Evolutionary conservation across 2,888 invertebrate genomes (phyloP).

Genomic region (Plagiodera versicolora): DNA sequence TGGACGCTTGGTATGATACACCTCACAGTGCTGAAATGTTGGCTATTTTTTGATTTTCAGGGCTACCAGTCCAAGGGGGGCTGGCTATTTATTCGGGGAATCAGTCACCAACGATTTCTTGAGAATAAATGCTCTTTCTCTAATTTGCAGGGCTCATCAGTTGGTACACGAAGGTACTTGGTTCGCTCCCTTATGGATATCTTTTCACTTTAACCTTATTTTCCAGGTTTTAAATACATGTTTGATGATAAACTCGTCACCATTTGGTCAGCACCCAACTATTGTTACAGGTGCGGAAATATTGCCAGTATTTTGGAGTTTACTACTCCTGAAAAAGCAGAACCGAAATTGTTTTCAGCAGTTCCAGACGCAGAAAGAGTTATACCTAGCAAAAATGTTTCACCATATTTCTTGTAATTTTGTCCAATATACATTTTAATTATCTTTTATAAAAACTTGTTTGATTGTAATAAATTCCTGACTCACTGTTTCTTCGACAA

Average conservation of each 20-base stretch:
- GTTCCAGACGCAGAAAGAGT: conserved; percentile 94
- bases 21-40: no score
- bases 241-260: conserved; percentile 96
- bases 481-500: no score
- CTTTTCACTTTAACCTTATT: conserved; percentile 2
- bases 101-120: conserved; percentile 94
- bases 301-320: conserved; percentile 96
- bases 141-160: conserved; percentile 98
- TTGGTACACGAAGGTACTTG: conserved; percentile 92
- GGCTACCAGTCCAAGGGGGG: conserved; percentile 92
- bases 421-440: conserved; percentile 25
- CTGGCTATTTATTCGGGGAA: conserved; percentile 96
- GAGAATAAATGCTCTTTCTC: conserved; percentile 85
- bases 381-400: conserved; percentile 88
- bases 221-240: conserved; percentile 93
- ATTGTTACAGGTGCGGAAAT: conserved; percentile 99
- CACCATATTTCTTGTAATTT: conserved; percentile 92
- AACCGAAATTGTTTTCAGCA: conserved; percentile 88
- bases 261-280: conserved; percentile 99
- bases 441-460: conserved; percentile 16
- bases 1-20: conserved; percentile 77
- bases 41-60: conserved; percentile 48
- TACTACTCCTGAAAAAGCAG: conserved; percentile 73
- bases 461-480: conserved; percentile 10
- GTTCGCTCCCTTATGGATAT: background rate